Evolutionary conservation across 2,797 vertebrate species (phyloP).

Genomic region (Leuciscus waleckii): DNA sequence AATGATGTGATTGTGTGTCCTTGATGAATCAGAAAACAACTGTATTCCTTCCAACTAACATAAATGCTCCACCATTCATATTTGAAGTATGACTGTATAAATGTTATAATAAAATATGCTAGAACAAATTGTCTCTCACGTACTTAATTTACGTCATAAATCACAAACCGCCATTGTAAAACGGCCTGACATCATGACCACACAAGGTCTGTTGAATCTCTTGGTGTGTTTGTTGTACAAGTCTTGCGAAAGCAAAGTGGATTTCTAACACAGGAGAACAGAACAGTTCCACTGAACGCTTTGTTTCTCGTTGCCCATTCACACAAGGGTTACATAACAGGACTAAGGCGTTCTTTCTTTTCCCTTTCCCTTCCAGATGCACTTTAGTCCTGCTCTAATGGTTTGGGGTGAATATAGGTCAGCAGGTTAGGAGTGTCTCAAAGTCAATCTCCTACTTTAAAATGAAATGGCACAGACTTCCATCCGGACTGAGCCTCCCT

Average conservation of each 20-base stretch:
- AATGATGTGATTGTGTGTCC: neutral
- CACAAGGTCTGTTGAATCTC: neutral
- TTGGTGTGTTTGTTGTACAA: conserved; percentile 31
- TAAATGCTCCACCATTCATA: neutral
- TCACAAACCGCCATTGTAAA: neutral
- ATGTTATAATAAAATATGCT: no score
- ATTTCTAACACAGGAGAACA: conserved; percentile 62
- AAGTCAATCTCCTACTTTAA: conserved; percentile 72
- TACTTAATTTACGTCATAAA: neutral
- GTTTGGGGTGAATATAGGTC: conserved; percentile 80
- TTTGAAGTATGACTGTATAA: neutral
- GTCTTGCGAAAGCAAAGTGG: conserved; percentile 28
- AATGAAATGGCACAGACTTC: conserved; percentile 66
- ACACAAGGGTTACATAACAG: conserved; percentile 82
- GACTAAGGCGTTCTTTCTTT: conserved; percentile 72
- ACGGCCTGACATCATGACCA: neutral
- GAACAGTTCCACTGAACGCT: conserved; percentile 69
- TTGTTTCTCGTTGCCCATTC: conserved; percentile 70
- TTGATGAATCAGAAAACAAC: neutral
- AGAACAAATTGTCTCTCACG: neutral
- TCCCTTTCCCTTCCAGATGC: conserved; percentile 78
- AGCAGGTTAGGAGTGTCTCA: conserved; percentile 83
- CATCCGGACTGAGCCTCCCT: conserved; percentile 51
- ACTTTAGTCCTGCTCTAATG: conserved; percentile 77
- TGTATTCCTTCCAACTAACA: neutral